Percentiles rank a stretch among this genome's conserved stretches.
Evolutionary conservation across 2,113 vertebrate genomes (phyloP).

Genomic region (Sitta europaea): DNA sequence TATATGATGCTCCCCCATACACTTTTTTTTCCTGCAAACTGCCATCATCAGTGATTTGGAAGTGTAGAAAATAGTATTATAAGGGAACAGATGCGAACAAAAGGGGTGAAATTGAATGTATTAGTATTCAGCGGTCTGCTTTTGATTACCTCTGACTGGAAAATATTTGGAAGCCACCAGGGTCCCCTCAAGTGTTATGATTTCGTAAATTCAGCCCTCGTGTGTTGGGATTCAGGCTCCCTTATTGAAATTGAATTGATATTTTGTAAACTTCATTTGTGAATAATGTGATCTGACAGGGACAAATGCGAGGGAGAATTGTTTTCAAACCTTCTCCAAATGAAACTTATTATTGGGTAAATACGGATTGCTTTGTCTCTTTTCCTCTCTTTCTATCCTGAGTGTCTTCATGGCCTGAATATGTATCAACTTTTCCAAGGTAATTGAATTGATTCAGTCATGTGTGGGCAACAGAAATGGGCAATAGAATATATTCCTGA

Average conservation of each 20-base stretch:
- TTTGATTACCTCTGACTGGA: slow-evolving; percentile 96
- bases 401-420: slow-evolving; percentile 87
- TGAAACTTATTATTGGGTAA: slow-evolving; percentile 99
- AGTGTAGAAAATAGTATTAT: slow-evolving; percentile 85
- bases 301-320: slow-evolving; percentile 97
- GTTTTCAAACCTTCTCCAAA: slow-evolving; percentile 97
- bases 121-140: slow-evolving; percentile 86
- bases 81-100: slow-evolving; percentile 87
- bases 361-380: slow-evolving; percentile 93
- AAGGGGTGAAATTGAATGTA: slow-evolving; percentile 96
- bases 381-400: slow-evolving; percentile 65
- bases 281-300: slow-evolving; percentile 99
- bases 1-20: neutral
- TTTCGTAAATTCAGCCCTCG: slow-evolving; percentile 79
- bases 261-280: slow-evolving; percentile 99
- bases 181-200: slow-evolving; percentile 88
- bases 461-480: slow-evolving; percentile 87
- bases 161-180: slow-evolving; percentile 88
- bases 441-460: slow-evolving; percentile 99
- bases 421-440: slow-evolving; percentile 88
- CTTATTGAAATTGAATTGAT: slow-evolving; percentile 99
- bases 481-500: slow-evolving; percentile 85
- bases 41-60: slow-evolving; percentile 69
- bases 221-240: slow-evolving; percentile 78
- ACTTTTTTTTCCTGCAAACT: neutral